Evolutionary conservation across 2,888 invertebrate species (phyloP).

Genomic region (Sylvicola cinctus): DNA sequence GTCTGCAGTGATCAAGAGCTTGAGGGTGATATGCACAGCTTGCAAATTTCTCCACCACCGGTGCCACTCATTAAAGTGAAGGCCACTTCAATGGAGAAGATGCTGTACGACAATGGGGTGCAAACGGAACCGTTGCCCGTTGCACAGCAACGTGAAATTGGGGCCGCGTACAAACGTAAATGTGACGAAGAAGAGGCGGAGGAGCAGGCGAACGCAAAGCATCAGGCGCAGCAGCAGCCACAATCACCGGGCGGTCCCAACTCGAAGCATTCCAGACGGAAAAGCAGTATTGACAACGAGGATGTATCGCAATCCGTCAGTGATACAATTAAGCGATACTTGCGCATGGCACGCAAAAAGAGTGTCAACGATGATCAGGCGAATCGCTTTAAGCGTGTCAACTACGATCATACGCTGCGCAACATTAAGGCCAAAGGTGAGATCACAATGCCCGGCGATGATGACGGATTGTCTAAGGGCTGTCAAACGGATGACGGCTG

Average conservation of each 20-base stretch:
- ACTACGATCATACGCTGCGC: constrained; percentile 65
- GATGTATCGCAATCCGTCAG: constrained; percentile 73
- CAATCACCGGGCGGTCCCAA: constrained; percentile 1
- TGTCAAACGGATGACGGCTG: constrained; percentile 61
- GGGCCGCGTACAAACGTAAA: constrained; percentile 14
- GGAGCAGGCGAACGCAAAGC: constrained; percentile 10
- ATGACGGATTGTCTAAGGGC: constrained; percentile 54
- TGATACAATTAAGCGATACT: constrained; percentile 67
- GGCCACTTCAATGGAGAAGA: no score
- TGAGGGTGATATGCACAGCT: no score
- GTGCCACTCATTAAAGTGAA: no score
- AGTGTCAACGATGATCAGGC: constrained; percentile 57
- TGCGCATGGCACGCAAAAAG: constrained; percentile 74
- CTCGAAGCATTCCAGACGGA: constrained; percentile 22
- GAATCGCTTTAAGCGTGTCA: constrained; percentile 69
- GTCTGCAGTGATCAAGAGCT: neutral
- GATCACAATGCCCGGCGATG: constrained; percentile 54
- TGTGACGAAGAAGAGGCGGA: no score
- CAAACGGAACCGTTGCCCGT: constrained; percentile 7
- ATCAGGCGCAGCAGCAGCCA: neutral
- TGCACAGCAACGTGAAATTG: constrained; percentile 13
- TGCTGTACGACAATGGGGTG: constrained; percentile 12
- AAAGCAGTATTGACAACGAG: constrained; percentile 62
- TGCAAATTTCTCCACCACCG: no score
- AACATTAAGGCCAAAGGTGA: constrained; percentile 64